Evolutionary conservation across 2,888 invertebrate species (phyloP).

Genomic region (Xanthorhoe spadicearia): DNA sequence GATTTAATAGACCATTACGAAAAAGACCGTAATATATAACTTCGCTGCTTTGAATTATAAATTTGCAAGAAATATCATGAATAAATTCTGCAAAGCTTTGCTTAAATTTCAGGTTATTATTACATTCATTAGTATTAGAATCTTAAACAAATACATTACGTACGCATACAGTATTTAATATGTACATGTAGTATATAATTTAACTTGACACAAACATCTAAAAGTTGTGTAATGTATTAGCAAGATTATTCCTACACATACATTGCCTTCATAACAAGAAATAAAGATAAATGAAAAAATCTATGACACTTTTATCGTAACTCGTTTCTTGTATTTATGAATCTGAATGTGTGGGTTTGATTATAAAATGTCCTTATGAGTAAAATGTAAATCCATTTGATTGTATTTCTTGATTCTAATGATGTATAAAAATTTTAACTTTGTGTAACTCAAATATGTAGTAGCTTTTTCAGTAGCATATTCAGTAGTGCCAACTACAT

Average conservation of each 20-base stretch:
- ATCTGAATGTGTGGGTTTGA: conserved; percentile 14
- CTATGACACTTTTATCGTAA: background rate
- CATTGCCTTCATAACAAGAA: conserved; percentile 21
- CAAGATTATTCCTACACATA: conserved; percentile 7
- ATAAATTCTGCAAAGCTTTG: no score
- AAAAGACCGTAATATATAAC: no score
- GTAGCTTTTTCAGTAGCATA: conserved; percentile 7
- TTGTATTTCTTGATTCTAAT: background rate
- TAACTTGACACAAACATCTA: conserved; percentile 14
- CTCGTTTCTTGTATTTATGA: conserved; percentile 3
- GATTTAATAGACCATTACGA: no score
- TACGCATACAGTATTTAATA: no score
- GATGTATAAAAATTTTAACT: background rate
- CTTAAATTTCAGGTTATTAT: no score
- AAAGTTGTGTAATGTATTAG: conserved; percentile 22
- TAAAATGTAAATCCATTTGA: background rate
- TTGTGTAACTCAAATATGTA: background rate
- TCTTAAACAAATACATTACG: no score
- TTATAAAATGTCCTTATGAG: conserved; percentile 3
- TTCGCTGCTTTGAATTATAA: no score
- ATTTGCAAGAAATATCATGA: no score
- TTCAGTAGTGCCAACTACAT: conserved; percentile 17
- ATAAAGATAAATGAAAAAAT: background rate
- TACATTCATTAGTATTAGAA: no score
- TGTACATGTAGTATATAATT: background rate